A percentile compares a stretch with the other conserved stretches of the same genome.
These are phyloP conservation scores for Eulemur macaco DNA, from an alignment of 2,113 vertebrate genomes.

Conservation along the genomic window DNA sequence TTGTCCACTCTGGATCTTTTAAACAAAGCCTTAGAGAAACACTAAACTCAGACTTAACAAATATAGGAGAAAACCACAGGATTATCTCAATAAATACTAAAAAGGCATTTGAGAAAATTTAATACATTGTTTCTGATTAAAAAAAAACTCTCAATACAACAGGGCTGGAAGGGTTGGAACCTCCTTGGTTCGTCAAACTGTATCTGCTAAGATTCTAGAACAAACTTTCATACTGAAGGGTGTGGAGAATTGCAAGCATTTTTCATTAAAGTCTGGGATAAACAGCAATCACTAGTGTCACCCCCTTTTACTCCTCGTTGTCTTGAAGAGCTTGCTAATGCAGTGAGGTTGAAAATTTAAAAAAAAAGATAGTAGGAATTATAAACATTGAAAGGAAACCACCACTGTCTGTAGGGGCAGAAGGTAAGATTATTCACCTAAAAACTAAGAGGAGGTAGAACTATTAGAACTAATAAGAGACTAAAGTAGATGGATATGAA, in stretches of 20 bases:
- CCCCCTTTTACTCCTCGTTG: background rate
- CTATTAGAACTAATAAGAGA: background rate
- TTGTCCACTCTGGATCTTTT: background rate
- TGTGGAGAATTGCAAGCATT: background rate
- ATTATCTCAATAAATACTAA: background rate
- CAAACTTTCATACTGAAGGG: background rate
- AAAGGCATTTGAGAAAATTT: background rate
- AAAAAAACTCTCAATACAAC: background rate
- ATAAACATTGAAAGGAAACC: background rate
- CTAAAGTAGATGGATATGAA: background rate
- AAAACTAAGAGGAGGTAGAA: constrained; percentile 5
- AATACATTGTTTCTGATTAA: background rate
- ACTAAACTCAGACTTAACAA: background rate
- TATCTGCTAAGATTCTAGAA: background rate
- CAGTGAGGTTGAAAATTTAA: background rate
- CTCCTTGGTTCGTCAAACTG: background rate
- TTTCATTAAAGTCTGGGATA: background rate
- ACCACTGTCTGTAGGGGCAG: background rate
- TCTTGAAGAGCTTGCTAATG: background rate
- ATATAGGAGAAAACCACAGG: background rate
- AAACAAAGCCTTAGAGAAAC: background rate
- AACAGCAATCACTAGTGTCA: background rate
- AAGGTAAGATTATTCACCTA: background rate
- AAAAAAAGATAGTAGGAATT: background rate
- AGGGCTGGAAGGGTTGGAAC: background rate